Base-by-base conservation (phyloP, 2,797 vertebrate genomes). In the Gobio occitaniae region DNA sequence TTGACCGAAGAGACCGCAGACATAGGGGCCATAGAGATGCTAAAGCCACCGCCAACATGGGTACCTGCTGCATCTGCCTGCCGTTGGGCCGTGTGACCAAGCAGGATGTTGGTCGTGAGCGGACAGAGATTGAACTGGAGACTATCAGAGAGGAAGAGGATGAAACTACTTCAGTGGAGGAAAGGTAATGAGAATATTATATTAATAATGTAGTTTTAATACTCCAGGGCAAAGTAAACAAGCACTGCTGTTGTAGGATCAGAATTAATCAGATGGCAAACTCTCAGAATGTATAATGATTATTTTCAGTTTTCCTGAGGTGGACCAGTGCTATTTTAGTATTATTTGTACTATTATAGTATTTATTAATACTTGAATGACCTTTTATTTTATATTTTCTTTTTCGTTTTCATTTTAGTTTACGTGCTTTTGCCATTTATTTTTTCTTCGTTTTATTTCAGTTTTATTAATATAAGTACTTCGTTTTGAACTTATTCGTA, bases 1-100 rank as follows among this genome's bases (percentile, higher is more conserved):
- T 61, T 78, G 86, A 87, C 80, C 44, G 50, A 75, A 48, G 50
- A 79, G 16, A 1, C 25, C 82, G 68, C 63, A 59, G 72, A 63
- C 70, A 36, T 19, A 48, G 52, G 21, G 38, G 77, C 65, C 9
- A 41, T 79, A 91, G 92, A 90, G 90, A 93, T 81, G 84, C 78
- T 82, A 16, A 69, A 72, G 90, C 76, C 21, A 87, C 87, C 86
- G 88, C 74, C 36, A 88, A 87, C 89, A 95, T 93, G 93, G 93
- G 91, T 41, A 87, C 90, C 88, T 92, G 92, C 89, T 94, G 91
- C 90, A 92, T 91, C 86, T 95, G 91, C 80, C 86, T 84, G 36
- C 91, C 93, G 83, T 69, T 72, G 8, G 91, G 90, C 68, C 83
- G 76, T 50, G 48, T 70, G 89, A 90, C 85, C 56, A 83, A 91